phyloP scores from a whole-genome alignment of 2,797 vertebrate species.

The Psittacula derbiana region DNA sequence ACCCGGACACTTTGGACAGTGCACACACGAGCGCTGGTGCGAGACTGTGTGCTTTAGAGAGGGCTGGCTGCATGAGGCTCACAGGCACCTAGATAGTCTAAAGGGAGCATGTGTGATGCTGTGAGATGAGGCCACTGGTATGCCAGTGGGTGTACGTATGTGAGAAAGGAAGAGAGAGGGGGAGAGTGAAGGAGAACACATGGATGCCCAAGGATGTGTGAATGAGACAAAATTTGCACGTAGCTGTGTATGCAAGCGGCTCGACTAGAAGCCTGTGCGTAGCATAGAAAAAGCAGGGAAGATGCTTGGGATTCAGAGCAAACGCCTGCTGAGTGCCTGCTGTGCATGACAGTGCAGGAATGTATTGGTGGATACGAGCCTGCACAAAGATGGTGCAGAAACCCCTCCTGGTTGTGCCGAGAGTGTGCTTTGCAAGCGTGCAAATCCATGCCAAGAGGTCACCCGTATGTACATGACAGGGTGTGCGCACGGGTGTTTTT shows the following conservation, averaged over 20 bases:
- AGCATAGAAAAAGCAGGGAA: conserved; percentile 33
- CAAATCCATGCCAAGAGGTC: not conserved
- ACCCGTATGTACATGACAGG: not conserved
- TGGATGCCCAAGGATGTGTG: conserved; percentile 49
- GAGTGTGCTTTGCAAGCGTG: not conserved
- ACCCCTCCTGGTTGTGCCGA: not conserved
- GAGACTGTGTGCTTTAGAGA: not conserved
- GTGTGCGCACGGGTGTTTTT: not conserved
- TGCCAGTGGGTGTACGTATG: conserved; percentile 1
- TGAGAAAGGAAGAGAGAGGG: conserved; percentile 49
- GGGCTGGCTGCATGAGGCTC: not conserved
- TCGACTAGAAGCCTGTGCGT: not conserved
- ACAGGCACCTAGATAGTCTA: not conserved
- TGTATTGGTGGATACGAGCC: not conserved
- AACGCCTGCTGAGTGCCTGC: not conserved
- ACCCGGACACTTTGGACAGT: accelerated
- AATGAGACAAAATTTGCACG: conserved; percentile 45
- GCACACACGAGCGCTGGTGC: not conserved
- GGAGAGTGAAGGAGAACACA: conserved; percentile 57
- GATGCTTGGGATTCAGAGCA: conserved; percentile 53
- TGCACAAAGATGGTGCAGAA: conserved; percentile 51
- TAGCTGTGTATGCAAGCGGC: not conserved
- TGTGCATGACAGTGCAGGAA: conserved; percentile 62
- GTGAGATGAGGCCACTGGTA: conserved; percentile 33
- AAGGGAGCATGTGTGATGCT: conserved; percentile 36